Evolutionary conservation across 2,797 vertebrate genomes (phyloP), one percentile per base, ranked within the genome.

Genomic region (Takifugu ocellatus): DNA sequence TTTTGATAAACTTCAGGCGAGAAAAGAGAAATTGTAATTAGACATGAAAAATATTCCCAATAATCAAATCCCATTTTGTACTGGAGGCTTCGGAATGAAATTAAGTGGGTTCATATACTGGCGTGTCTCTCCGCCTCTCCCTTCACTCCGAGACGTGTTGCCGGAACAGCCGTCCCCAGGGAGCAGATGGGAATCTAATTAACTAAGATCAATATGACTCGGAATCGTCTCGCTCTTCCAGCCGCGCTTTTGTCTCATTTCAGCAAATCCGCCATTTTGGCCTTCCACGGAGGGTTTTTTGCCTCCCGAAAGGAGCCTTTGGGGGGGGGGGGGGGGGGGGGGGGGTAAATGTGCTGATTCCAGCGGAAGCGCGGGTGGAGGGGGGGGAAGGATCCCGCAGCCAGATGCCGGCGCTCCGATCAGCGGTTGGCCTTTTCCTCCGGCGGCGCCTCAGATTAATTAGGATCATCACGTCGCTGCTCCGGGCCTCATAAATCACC

Each of bases 201-300:
- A 91, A 89, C 85, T 72, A 75, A 83, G 89, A 92, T 92, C 91
- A 90, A 91, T 91, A 91, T 76, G 78, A 88, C 87, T 88, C 85
- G 75, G 82, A 85, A 83, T 84, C 84, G 75, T 87, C 83, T 82
- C 82, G 72, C 77, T 88, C 79, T 88, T 82, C 33, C 33, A 12
- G 33, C 74, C 76, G 33, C 33, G 9, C 33, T 12, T 33, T 36
- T 36, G 33, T 36, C 33, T 36, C 33, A 2, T 12, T 36, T 36
- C 33, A 71, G 76, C 81, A 75, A 78, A 74, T 70, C 77, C 59
- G 80, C 78, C 81, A 61, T 78, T 51, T 12, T 72, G 49, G 80
- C 77, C 75, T 87, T 74, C 67, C 79, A 36, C 44, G 1, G 14
- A 21, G 44, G 44, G 17, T 45, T 2, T 45, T 45, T 44, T 44